These are phyloP conservation scores for Lepidostoma basale DNA, from an alignment of 1,140 invertebrate genomes.

Conservation along the genomic window DNA sequence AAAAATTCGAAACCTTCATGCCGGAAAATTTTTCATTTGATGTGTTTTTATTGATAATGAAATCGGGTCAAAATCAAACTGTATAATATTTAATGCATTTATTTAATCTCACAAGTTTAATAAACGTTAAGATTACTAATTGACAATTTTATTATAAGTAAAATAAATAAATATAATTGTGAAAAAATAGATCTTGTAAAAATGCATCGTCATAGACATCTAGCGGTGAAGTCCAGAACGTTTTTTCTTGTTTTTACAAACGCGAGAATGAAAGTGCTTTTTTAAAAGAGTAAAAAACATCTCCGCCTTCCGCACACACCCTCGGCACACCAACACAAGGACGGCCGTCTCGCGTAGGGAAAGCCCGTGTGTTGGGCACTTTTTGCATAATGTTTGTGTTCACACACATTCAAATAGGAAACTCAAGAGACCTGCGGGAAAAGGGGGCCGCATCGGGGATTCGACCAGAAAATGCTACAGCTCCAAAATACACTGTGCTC, in stretches of 20 bases:
- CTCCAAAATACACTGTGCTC: too few relatives aligned
- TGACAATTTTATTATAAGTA: too few relatives aligned
- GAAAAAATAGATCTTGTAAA: background rate
- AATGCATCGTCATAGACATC: constrained; percentile 31
- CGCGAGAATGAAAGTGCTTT: constrained; percentile 44
- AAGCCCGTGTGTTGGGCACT: constrained; percentile 4
- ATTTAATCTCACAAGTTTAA: too few relatives aligned
- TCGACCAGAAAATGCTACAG: too few relatives aligned
- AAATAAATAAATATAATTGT: background rate
- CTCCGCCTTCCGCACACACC: constrained; percentile 23
- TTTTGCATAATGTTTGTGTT: constrained; percentile 25
- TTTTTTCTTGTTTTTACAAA: constrained; percentile 45
- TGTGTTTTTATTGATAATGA: too few relatives aligned
- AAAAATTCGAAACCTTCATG: too few relatives aligned
- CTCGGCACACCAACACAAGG: background rate
- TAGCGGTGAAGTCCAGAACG: constrained; percentile 40
- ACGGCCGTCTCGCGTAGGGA: background rate
- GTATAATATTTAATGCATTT: too few relatives aligned
- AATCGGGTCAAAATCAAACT: too few relatives aligned
- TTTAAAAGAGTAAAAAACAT: constrained; percentile 44
- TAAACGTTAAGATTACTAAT: too few relatives aligned
- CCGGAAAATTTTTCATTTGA: too few relatives aligned
- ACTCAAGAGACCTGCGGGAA: constrained; percentile 34
- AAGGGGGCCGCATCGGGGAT: background rate
- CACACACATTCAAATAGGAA: constrained; percentile 15